Conservation (phyloP, 2,113 vertebrate species). For the Rhabdornis inornatus region DNA sequence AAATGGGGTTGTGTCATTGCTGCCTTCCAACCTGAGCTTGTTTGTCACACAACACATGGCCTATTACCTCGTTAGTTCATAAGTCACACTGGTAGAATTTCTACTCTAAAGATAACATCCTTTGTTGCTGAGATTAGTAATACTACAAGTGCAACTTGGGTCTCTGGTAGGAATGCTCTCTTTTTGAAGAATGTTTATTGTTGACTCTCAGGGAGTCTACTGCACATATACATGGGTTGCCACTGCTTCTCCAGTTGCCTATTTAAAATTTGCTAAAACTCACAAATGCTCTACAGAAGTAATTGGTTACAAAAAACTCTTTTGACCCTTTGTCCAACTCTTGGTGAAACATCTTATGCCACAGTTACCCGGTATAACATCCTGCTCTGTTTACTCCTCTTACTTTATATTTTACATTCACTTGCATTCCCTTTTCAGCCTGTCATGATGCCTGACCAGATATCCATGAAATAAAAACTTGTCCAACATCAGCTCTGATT, state of each 20-base stretch:
- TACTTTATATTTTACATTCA: background rate
- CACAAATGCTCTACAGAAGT: background rate
- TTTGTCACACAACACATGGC: conserved; percentile 59
- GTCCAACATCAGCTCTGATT: background rate
- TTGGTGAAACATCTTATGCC: background rate
- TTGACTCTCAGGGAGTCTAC: background rate
- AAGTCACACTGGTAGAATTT: conserved; percentile 11
- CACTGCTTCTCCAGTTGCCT: background rate
- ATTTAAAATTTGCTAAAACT: background rate
- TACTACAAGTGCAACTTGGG: background rate
- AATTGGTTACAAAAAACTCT: background rate
- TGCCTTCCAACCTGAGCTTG: conserved; percentile 18
- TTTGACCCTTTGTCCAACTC: background rate
- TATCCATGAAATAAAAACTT: background rate
- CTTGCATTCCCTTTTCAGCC: background rate
- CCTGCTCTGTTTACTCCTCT: background rate
- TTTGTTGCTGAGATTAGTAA: background rate
- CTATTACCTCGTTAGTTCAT: conserved; percentile 30
- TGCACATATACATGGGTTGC: background rate
- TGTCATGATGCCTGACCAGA: background rate
- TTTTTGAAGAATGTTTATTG: background rate
- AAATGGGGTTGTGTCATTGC: background rate
- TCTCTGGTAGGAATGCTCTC: conserved; percentile 1
- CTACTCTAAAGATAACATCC: background rate
- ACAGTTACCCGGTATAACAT: background rate